A percentile compares a stretch with the other conserved stretches of the same genome.
phyloP scores from a whole-genome alignment of 2,113 vertebrate species.

The Pontoporia blainvillei region DNA sequence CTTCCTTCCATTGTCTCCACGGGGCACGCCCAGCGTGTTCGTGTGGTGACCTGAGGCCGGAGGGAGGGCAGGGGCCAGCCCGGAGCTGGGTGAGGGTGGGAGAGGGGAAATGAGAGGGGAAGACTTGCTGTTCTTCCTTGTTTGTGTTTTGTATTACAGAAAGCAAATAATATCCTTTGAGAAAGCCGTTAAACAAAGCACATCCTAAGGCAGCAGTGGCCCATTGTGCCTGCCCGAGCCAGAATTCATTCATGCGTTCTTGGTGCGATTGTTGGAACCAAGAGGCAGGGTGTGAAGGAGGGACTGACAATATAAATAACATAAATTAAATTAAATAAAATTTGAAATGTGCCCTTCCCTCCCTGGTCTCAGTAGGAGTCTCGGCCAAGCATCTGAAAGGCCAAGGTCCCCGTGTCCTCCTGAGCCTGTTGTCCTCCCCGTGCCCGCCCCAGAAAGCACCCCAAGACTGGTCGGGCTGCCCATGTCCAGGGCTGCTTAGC shows the following conservation, averaged over 20 bases:
- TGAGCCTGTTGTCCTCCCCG: not conserved
- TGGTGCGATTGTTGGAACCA: not conserved
- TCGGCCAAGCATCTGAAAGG: not conserved
- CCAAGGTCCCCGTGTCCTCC: not conserved
- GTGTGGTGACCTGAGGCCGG: conserved; percentile 35
- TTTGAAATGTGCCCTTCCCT: not conserved
- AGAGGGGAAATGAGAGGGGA: conserved; percentile 66
- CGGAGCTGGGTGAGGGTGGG: conserved; percentile 33
- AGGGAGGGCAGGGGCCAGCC: conserved; percentile 1
- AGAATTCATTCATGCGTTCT: conserved; percentile 57
- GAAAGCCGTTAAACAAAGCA: conserved; percentile 66
- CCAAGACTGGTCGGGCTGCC: not conserved
- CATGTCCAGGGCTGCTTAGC: not conserved
- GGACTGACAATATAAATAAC: not conserved
- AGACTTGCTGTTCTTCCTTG: conserved; percentile 65
- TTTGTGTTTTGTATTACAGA: conserved; percentile 71
- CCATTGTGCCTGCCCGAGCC: conserved; percentile 48
- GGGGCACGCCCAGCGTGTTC: conserved; percentile 51
- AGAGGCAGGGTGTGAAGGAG: not conserved
- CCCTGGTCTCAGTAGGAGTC: not conserved
- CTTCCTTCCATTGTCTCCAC: conserved; percentile 69
- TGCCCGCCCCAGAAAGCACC: not conserved
- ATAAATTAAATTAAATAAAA: not conserved
- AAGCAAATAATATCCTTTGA: conserved; percentile 73
- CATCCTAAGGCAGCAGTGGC: conserved; percentile 39